These are phyloP conservation scores for Brachionus rubens DNA, from an alignment of 1,140 invertebrate genomes.

Conservation along the genomic window DNA sequence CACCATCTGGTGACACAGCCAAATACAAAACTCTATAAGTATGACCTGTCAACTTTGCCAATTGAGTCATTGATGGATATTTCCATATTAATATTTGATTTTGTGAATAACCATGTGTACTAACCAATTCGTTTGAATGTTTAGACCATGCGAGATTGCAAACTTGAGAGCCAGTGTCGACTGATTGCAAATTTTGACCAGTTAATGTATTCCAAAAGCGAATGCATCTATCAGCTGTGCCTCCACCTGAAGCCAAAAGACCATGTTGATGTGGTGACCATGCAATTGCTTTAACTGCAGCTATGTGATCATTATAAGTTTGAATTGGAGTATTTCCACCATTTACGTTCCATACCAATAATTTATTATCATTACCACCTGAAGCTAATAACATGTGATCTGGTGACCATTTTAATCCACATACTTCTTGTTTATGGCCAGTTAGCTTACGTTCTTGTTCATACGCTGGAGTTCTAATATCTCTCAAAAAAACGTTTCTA, in stretches of 20 bases:
- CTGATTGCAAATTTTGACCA: conserved; percentile 95
- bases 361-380: conserved; percentile 96
- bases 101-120: conserved; percentile 90
- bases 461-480: conserved; percentile 79
- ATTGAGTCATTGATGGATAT: conserved; percentile 91
- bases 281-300: conserved; percentile 91
- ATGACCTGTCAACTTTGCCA: conserved; percentile 96
- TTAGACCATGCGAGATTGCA: conserved; percentile 99
- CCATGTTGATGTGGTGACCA: conserved; percentile 99
- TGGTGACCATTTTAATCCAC: conserved; percentile 98
- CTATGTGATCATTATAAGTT: conserved; percentile 93
- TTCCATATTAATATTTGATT: conserved; percentile 99
- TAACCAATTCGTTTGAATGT: conserved; percentile 90
- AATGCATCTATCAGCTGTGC: conserved; percentile 84
- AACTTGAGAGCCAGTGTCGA: conserved; percentile 96
- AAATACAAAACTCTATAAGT: conserved; percentile 93
- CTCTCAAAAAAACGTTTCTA: conserved; percentile 85
- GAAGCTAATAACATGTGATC: conserved; percentile 96
- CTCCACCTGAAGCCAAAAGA: conserved; percentile 90
- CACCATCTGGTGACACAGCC: conserved; percentile 88
- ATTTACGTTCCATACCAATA: conserved; percentile 86
- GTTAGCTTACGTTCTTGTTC: conserved; percentile 65
- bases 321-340: conserved; percentile 64
- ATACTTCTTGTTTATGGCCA: conserved; percentile 93
- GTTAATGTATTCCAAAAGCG: conserved; percentile 99